Evolutionary conservation across 2,888 invertebrate genomes (phyloP).

Genomic region (Plemyria rubiginata): DNA sequence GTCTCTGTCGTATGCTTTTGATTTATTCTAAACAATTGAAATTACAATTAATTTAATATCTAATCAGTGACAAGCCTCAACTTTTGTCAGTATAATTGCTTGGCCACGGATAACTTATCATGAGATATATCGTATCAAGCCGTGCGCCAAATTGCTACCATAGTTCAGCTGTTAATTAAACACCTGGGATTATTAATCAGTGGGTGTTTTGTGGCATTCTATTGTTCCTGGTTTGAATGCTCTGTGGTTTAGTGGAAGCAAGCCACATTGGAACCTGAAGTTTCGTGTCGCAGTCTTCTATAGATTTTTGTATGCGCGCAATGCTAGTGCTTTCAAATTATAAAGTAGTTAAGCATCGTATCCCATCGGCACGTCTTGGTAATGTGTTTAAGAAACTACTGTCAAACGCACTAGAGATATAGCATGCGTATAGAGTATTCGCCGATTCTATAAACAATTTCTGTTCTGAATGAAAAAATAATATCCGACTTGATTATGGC

Average conservation of each 20-base stretch:
- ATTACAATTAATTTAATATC: slow-evolving; percentile 13
- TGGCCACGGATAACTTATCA: slow-evolving; percentile 12
- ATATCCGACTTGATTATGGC: no score
- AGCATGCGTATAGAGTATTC: no score
- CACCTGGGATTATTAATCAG: slow-evolving; percentile 70
- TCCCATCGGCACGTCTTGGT: no score
- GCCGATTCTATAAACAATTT: no score
- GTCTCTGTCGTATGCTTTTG: not conserved
- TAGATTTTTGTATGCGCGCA: no score
- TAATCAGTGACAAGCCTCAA: slow-evolving; percentile 18
- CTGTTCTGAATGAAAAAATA: no score
- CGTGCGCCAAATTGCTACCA: slow-evolving; percentile 14
- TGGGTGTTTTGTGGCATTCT: slow-evolving; percentile 11
- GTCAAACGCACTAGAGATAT: no score
- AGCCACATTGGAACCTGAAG: not conserved
- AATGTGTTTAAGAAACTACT: no score
- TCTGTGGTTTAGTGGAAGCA: not conserved
- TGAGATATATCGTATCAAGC: slow-evolving; percentile 16
- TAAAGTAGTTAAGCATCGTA: no score
- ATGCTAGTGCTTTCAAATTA: no score
- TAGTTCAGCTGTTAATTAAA: slow-evolving; percentile 61
- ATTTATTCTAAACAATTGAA: slow-evolving; percentile 5
- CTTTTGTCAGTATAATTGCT: slow-evolving; percentile 30
- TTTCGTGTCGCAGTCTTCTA: no score
- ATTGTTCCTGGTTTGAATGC: not conserved